Conservation (phyloP, 2,113 vertebrate genomes). For the Hippocampus abdominalis region DNA sequence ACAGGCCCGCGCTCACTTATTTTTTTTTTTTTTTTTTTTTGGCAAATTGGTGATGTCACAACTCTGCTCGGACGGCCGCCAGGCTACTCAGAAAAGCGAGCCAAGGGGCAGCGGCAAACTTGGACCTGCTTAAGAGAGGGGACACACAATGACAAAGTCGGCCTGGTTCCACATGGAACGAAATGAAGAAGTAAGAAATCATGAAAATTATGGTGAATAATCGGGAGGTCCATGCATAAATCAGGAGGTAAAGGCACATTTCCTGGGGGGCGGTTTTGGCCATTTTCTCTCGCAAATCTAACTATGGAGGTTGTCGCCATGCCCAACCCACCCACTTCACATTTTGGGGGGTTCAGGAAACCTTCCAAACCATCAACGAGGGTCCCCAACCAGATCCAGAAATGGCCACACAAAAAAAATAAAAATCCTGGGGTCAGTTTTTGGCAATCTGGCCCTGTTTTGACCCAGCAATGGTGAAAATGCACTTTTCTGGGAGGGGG, state of each 20-base stretch:
- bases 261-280: neutral
- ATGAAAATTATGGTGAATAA: no score
- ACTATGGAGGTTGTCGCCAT: neutral
- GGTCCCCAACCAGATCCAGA: neutral
- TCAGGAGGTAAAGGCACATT: neutral
- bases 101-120: slow-evolving; percentile 41
- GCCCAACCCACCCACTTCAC: neutral
- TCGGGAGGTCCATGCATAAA: no score
- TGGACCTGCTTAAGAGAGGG: slow-evolving; percentile 5
- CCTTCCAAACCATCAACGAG: neutral
- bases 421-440: no score
- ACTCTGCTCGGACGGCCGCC: slow-evolving; percentile 35
- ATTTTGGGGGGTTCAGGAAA: neutral
- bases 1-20: slow-evolving; percentile 33
- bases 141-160: slow-evolving; percentile 31
- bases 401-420: neutral
- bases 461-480: no score
- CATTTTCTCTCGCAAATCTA: neutral
- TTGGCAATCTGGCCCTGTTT: no score
- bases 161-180: slow-evolving; percentile 17
- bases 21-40: slow-evolving; percentile 27
- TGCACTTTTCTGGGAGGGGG: no score
- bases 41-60: slow-evolving; percentile 58
- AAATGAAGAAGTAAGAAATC: slow-evolving; percentile 1
- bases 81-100: slow-evolving; percentile 42